Conservation (phyloP, 2,888 invertebrate genomes). For the Eucera pruinosa region DNA sequence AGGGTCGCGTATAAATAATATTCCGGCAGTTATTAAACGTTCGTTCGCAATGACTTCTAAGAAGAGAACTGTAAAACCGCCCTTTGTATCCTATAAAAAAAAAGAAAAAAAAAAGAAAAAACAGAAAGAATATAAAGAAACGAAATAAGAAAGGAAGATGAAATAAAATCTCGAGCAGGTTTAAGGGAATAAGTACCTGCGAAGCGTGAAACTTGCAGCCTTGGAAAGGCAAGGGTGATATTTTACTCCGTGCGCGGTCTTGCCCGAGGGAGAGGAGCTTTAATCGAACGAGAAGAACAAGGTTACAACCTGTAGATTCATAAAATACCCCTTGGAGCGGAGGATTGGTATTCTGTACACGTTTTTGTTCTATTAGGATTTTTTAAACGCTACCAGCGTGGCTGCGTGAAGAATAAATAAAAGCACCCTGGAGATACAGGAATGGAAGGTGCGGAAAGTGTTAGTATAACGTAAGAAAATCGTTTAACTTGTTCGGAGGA, state of each 20-base stretch:
- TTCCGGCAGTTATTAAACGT: not conserved
- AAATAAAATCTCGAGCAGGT: slow-evolving; percentile 13
- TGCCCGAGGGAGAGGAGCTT: slow-evolving; percentile 36
- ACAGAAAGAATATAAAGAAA: not conserved
- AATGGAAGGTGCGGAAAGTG: not conserved
- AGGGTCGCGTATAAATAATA: slow-evolving; percentile 21
- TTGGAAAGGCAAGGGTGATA: slow-evolving; percentile 58
- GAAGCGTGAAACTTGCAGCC: slow-evolving; percentile 48
- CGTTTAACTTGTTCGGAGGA: slow-evolving; percentile 49
- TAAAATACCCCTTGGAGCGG: slow-evolving; percentile 53
- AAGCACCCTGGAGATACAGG: not conserved
- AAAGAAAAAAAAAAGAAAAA: not conserved
- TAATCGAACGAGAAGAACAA: slow-evolving; percentile 65
- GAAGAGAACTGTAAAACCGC: slow-evolving; percentile 22
- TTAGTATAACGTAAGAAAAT: slow-evolving; percentile 16
- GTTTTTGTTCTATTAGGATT: slow-evolving; percentile 47
- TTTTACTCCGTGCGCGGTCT: slow-evolving; percentile 48
- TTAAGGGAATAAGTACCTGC: slow-evolving; percentile 32
- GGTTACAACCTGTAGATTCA: slow-evolving; percentile 69
- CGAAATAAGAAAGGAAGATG: not conserved
- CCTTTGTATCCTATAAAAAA: not conserved
- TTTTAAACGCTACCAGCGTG: slow-evolving; percentile 42
- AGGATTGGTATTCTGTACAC: slow-evolving; percentile 25
- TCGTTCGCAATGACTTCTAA: not conserved
- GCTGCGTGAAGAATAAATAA: slow-evolving; percentile 24